Evolutionary conservation across 1,140 invertebrate species (phyloP).

Genomic region (Probaryconus sp.): DNA sequence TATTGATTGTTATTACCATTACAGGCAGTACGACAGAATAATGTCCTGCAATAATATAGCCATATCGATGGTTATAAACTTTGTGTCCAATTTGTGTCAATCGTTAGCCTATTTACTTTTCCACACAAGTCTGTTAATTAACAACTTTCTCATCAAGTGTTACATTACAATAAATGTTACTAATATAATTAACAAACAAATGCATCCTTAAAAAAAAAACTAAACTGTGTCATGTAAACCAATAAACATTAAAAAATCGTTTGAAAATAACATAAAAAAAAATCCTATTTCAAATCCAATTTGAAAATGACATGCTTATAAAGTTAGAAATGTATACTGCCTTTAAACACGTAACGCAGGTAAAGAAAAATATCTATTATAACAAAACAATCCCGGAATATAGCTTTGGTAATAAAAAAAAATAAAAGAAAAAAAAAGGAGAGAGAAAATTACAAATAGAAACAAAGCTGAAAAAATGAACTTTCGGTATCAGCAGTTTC

Average conservation of each 20-base stretch:
- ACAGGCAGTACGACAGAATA: slow-evolving; percentile 21
- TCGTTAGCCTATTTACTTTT: background rate
- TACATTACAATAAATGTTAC: too few species aligned
- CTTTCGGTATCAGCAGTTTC: slow-evolving; percentile 53
- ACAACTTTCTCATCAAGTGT: too few species aligned
- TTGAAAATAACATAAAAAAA: slow-evolving; percentile 22
- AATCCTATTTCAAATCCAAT: slow-evolving; percentile 28
- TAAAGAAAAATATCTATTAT: slow-evolving; percentile 24
- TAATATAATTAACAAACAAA: background rate
- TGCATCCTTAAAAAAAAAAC: too few species aligned
- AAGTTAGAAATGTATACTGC: background rate
- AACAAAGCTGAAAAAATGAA: slow-evolving; percentile 52
- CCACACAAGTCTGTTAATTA: too few species aligned
- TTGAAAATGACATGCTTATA: slow-evolving; percentile 5
- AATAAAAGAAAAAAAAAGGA: background rate
- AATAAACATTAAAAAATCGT: too few species aligned
- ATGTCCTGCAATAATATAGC: slow-evolving; percentile 16
- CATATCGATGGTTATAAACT: slow-evolving; percentile 20
- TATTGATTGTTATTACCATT: slow-evolving; percentile 40
- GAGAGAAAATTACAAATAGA: slow-evolving; percentile 40
- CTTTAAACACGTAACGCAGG: too few species aligned
- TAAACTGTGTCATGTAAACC: too few species aligned
- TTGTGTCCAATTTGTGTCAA: slow-evolving; percentile 16
- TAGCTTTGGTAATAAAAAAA: slow-evolving; percentile 10
- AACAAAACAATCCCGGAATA: slow-evolving; percentile 29